Evolutionary conservation across 2,888 invertebrate genomes (phyloP).

Genomic region (Xanthostigma xanthostigma): DNA sequence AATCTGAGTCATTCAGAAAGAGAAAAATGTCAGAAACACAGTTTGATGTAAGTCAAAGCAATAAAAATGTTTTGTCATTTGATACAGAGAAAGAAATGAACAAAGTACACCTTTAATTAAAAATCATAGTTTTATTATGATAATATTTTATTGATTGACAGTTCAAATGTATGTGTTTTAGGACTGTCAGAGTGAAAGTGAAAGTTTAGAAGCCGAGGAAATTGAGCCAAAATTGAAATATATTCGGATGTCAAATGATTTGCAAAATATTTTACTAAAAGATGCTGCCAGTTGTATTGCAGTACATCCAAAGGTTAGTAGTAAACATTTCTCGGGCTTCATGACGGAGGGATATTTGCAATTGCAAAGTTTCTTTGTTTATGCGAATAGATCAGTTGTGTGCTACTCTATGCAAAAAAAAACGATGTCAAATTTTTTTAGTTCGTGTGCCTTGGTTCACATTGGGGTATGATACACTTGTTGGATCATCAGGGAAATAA

Average conservation of each 20-base stretch:
- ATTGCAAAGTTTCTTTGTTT: constrained; percentile 1
- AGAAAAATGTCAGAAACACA: too few species aligned
- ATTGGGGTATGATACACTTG: constrained; percentile 79
- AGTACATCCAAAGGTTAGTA: constrained; percentile 70
- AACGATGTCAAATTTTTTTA: constrained; percentile 21
- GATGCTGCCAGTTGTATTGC: constrained; percentile 86
- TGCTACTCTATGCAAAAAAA: neutral
- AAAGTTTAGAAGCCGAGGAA: constrained; percentile 37
- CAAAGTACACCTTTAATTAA: too few species aligned
- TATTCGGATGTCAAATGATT: constrained; percentile 74
- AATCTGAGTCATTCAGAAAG: too few species aligned
- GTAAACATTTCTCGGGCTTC: neutral
- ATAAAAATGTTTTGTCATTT: too few species aligned
- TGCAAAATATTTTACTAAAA: constrained; percentile 67
- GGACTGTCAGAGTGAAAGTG: constrained; percentile 14
- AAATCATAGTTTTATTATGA: too few species aligned
- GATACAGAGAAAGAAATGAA: too few species aligned
- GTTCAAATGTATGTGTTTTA: neutral
- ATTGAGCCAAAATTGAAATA: constrained; percentile 85
- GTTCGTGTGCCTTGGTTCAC: constrained; percentile 86
- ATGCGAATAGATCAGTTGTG: constrained; percentile 1
- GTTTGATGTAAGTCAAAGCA: too few species aligned
- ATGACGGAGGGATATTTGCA: neutral
- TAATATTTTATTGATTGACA: too few species aligned
- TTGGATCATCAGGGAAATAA: constrained; percentile 87